Conservation (phyloP, 2,113 vertebrate genomes). For the Aegotheles bennettii region DNA sequence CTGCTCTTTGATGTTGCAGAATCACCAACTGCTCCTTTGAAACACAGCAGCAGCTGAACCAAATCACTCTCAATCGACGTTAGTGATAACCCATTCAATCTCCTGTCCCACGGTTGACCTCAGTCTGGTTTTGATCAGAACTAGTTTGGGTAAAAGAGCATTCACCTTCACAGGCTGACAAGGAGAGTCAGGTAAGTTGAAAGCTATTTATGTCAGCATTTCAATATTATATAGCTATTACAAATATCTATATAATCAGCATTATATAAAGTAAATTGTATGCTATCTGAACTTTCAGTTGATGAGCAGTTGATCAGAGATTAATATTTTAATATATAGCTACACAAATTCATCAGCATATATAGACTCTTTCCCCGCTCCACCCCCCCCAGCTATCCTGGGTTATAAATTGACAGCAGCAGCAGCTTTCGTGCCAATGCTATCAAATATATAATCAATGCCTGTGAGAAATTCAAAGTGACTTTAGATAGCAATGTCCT, state of each 20-base stretch:
- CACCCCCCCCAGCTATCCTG: too few relatives aligned
- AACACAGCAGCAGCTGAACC: constrained; percentile 44
- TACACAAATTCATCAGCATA: neutral
- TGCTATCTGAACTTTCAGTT: neutral
- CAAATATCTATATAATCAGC: constrained; percentile 13
- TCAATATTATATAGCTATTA: neutral
- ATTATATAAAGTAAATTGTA: neutral
- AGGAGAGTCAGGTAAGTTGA: constrained; percentile 35
- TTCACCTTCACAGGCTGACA: constrained; percentile 55
- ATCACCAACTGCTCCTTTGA: constrained; percentile 19
- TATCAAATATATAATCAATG: constrained; percentile 33
- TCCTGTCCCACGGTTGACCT: constrained; percentile 40
- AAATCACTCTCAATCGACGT: constrained; percentile 9
- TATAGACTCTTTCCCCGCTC: neutral
- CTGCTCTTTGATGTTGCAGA: constrained; percentile 32
- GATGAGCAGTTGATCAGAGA: neutral
- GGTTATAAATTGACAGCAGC: neutral
- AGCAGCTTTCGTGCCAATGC: neutral
- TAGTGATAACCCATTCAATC: constrained; percentile 40
- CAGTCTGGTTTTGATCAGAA: constrained; percentile 53
- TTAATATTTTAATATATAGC: neutral
- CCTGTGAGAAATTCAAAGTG: constrained; percentile 16
- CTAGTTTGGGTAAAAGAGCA: neutral
- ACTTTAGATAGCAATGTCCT: constrained; percentile 4
- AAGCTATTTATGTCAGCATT: constrained; percentile 12